Conservation (phyloP, 2,113 vertebrate species). For the Oplegnathus fasciatus region DNA sequence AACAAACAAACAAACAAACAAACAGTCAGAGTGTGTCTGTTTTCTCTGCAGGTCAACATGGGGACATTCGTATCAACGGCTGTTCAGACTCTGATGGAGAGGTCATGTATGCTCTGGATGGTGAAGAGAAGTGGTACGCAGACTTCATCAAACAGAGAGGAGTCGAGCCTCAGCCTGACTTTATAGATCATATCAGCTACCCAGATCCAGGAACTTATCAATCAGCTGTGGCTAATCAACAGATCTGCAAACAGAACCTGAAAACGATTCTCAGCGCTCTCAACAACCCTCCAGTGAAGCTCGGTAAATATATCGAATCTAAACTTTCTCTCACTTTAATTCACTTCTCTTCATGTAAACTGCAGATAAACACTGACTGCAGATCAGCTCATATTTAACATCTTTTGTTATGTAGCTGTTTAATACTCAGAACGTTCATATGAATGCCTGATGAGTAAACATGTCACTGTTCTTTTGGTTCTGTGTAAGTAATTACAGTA, state of each 20-base stretch:
- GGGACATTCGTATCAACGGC: rapidly evolving
- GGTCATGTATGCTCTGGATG: rapidly evolving
- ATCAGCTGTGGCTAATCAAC: rapidly evolving
- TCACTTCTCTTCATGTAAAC: too few relatives aligned
- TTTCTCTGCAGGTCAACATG: background rate
- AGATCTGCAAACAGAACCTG: background rate
- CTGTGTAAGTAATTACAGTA: too few relatives aligned
- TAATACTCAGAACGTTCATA: too few relatives aligned
- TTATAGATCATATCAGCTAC: rapidly evolving
- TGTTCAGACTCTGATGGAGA: constrained; percentile 55
- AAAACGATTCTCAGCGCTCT: rapidly evolving
- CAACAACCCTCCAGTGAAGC: rapidly evolving
- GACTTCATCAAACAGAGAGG: constrained; percentile 7
- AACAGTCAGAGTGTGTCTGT: too few relatives aligned
- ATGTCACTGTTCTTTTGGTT: too few relatives aligned
- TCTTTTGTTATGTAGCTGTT: too few relatives aligned
- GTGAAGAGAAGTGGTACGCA: background rate
- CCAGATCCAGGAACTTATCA: rapidly evolving
- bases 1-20: too few relatives aligned
- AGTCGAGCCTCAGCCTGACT: background rate
- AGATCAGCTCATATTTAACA: too few relatives aligned
- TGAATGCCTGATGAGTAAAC: too few relatives aligned
- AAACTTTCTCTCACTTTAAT: too few relatives aligned
- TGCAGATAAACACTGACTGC: too few relatives aligned
- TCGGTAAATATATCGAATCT: too few relatives aligned